phyloP scores from a whole-genome alignment of 1,140 invertebrate species.

The Drosophila subpulchrella region DNA sequence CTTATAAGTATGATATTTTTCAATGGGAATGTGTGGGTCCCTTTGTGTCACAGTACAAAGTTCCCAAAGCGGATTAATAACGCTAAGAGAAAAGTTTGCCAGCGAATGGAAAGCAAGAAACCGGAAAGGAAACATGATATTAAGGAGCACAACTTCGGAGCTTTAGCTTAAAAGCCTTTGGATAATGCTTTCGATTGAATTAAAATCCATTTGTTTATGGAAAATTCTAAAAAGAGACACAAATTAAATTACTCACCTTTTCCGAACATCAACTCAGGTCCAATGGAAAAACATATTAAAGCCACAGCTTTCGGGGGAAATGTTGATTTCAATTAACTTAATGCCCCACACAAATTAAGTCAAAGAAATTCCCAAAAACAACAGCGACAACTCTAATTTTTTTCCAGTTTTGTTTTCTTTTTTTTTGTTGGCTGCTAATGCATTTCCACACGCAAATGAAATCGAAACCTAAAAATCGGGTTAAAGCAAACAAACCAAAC shows the following conservation, averaged over 20 bases:
- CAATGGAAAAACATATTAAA: slow-evolving; percentile 2
- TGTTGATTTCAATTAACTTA: slow-evolving; percentile 10
- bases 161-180: slow-evolving; percentile 4
- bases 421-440: slow-evolving; percentile 25
- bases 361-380: slow-evolving; percentile 12
- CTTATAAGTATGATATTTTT: background rate
- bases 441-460: slow-evolving; percentile 57
- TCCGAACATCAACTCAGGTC: background rate
- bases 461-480: slow-evolving; percentile 60
- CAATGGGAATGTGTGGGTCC: background rate
- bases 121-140: background rate
- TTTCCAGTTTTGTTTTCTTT: slow-evolving; percentile 7
- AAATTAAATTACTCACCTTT: background rate
- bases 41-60: slow-evolving; percentile 30
- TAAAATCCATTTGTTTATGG: background rate
- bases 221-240: too few species aligned
- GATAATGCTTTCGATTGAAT: background rate
- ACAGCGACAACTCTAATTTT: slow-evolving; percentile 20
- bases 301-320: background rate
- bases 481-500: slow-evolving; percentile 30
- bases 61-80: slow-evolving; percentile 42
- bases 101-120: background rate
- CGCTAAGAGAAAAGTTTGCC: slow-evolving; percentile 28
- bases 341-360: slow-evolving; percentile 9
- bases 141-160: slow-evolving; percentile 10